These are phyloP conservation scores for Pelmatolapia mariae DNA, from an alignment of 2,113 vertebrate species.

Conservation along the genomic window DNA sequence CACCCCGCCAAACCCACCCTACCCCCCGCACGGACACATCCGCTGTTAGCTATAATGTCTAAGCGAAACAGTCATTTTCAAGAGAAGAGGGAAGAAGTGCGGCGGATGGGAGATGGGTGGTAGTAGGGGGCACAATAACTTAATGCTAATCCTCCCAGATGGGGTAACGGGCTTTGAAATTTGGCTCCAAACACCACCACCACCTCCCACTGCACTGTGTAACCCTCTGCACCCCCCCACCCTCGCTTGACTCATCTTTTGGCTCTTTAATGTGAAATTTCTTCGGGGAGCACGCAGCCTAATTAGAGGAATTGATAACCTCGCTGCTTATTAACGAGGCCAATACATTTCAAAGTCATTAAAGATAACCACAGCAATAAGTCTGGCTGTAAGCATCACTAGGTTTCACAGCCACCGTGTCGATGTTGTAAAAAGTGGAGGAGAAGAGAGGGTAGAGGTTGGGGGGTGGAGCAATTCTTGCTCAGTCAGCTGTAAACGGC, in stretches of 20 bases:
- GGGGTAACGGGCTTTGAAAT: conserved; percentile 48
- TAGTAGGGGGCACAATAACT: conserved; percentile 28
- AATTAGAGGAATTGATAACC: conserved; percentile 99
- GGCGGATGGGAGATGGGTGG: neutral
- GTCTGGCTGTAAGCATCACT: conserved; percentile 89
- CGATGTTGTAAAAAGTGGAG: conserved; percentile 60
- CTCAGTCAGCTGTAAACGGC: conserved; percentile 92
- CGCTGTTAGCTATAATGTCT: conserved; percentile 38
- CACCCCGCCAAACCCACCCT: neutral
- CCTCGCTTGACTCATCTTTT: conserved; percentile 78
- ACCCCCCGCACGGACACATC: neutral
- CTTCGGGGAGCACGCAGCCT: conserved; percentile 89
- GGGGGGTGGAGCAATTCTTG: conserved; percentile 80
- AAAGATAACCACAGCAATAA: conserved; percentile 97
- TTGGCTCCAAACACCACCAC: conserved; percentile 19
- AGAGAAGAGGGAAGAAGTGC: conserved; percentile 10
- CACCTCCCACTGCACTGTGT: neutral
- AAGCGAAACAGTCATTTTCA: conserved; percentile 56
- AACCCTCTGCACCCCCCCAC: conserved; percentile 14
- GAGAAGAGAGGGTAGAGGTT: neutral
- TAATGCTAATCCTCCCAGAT: conserved; percentile 63
- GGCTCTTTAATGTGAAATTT: conserved; percentile 90
- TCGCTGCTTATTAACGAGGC: conserved; percentile 93
- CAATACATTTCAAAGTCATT: conserved; percentile 99
- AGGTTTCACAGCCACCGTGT: conserved; percentile 82